These are phyloP conservation scores for Grallaria varia DNA, from an alignment of 2,113 vertebrate genomes.

Conservation along the genomic window DNA sequence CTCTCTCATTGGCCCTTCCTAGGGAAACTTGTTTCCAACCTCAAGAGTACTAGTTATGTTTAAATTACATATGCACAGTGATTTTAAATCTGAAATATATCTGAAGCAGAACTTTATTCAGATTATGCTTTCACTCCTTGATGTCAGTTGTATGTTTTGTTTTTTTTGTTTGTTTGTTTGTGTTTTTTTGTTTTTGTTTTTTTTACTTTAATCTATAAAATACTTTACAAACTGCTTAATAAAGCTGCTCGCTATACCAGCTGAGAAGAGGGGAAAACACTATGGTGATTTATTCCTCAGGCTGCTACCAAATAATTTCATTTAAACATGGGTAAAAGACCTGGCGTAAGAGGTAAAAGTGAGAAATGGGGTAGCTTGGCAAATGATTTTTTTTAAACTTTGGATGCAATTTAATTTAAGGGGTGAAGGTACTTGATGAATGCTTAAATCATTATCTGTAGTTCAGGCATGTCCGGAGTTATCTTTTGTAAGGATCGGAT, in stretches of 20 bases:
- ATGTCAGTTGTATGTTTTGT: neutral
- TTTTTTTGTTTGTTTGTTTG: no score
- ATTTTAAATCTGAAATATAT: slow-evolving; percentile 23
- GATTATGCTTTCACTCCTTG: slow-evolving; percentile 19
- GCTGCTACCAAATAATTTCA: neutral
- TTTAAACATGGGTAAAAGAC: neutral
- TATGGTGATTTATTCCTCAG: neutral
- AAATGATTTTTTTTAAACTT: neutral
- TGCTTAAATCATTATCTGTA: neutral
- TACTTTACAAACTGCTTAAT: neutral
- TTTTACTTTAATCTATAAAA: neutral
- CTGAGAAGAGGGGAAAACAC: neutral
- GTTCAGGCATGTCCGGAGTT: neutral
- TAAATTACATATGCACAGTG: neutral
- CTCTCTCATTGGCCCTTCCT: neutral
- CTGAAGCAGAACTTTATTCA: neutral
- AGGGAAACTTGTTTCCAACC: neutral
- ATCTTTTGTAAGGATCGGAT: neutral
- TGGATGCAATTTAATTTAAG: neutral
- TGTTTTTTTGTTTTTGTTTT: no score
- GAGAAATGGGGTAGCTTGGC: neutral
- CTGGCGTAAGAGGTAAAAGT: neutral
- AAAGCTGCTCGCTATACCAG: neutral
- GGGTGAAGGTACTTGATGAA: neutral
- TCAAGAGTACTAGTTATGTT: neutral